Evolutionary conservation across 2,113 vertebrate genomes (phyloP).

Genomic region (Poeciliopsis turrubarensis): DNA sequence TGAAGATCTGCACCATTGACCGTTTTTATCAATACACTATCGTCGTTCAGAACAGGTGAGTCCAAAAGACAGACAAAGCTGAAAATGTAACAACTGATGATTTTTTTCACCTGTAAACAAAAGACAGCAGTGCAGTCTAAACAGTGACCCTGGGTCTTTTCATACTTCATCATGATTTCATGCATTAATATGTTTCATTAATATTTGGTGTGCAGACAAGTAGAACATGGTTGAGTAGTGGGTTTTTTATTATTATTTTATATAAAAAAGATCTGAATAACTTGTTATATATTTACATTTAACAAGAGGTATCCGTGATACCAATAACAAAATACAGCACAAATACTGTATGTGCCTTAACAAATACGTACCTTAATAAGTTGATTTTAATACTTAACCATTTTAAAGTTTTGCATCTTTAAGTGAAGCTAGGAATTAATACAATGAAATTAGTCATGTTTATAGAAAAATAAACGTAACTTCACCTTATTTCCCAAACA

Average conservation of each 20-base stretch:
- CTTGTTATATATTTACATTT: no score
- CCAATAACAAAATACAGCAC: neutral
- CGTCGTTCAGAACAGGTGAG: slow-evolving; percentile 85
- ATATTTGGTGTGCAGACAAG: neutral
- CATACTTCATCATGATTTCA: neutral
- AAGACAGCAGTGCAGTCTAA: neutral
- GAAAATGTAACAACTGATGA: neutral
- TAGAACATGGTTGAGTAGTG: neutral
- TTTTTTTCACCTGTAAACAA: neutral
- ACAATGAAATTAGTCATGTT: neutral
- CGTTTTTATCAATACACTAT: slow-evolving; percentile 87
- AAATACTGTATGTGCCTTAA: neutral
- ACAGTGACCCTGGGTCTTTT: neutral
- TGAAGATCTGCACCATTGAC: slow-evolving; percentile 91
- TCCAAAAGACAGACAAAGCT: neutral
- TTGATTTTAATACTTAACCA: neutral
- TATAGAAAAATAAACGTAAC: neutral
- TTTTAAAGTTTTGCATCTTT: neutral
- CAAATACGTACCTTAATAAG: neutral
- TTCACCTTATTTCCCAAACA: neutral
- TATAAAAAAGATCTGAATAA: no score
- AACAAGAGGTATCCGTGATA: no score
- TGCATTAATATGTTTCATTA: neutral
- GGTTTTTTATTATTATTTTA: no score
- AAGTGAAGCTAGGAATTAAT: neutral